Base-by-base conservation (phyloP, 2,113 vertebrate genomes). In the Uria aalge region DNA sequence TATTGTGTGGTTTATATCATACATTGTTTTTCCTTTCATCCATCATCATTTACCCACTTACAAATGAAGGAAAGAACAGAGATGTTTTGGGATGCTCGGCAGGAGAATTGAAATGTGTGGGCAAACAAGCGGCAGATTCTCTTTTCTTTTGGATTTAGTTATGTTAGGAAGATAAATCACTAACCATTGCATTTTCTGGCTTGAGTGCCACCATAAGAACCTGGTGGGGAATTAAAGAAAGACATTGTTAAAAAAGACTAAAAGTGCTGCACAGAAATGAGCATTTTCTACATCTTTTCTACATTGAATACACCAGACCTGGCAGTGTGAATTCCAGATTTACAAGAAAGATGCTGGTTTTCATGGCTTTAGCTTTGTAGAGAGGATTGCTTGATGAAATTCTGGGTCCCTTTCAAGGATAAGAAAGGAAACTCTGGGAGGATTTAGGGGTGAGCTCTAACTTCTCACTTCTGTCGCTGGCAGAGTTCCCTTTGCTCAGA, bases 11-110 rank as follows among this genome's bases (percentile, higher is more conserved):
- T 91, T 92, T 43, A 8, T 62, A 30, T 77, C 22, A 94, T 82
- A 24, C 22, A 29, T 50, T 91, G 76, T 78, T 90, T 89, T 92
- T 91, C 22, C 50, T 90, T 96, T 85, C 0, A 0, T 91, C 30
- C 14, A 1, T 82, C 0, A 0, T 60, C n/a, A 69, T 66, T 79
- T 89, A 11, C 47, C 22, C 0, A 0, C 30, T 80, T 93, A 23
- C 21, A 68, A 52, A 38, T 63, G 22, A 88, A n/a, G 21, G 81
- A 34, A 53, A 19, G 26, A 74, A 24, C 12, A 40, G 22, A 67
- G 10, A 6, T 78, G 8, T 67, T 83, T 52, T 55, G 69, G 48
- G 48, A 53, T 63, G 12, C 52, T 69, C 41, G 47, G 18, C 32
- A 45, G 53, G 19, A 59, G 56, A 87, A 45, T 3, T 53, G 15